phyloP scores from a whole-genome alignment of 1,140 invertebrate genomes.

The silkworm (Bombyx mori) region DNA sequence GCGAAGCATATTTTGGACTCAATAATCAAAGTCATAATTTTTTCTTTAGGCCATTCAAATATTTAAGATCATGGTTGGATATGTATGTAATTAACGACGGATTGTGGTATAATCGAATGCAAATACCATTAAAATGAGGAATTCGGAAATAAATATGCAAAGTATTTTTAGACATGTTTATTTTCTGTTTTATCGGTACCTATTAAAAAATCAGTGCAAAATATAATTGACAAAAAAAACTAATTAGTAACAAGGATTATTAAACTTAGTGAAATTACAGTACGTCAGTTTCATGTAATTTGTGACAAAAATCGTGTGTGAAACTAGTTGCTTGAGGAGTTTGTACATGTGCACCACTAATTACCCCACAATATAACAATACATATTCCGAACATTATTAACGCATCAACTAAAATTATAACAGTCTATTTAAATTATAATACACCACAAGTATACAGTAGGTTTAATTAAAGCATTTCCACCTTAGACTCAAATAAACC shows the following conservation, averaged over 20 bases:
- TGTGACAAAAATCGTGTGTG: constrained; percentile 23
- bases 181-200: constrained; percentile 32
- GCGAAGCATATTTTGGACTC: too few species aligned
- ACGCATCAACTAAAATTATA: constrained; percentile 62
- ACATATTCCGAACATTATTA: constrained; percentile 33
- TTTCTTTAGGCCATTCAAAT: too few species aligned
- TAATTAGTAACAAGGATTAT: constrained; percentile 31
- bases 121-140: too few species aligned
- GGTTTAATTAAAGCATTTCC: constrained; percentile 69
- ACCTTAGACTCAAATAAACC: constrained; percentile 66
- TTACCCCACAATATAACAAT: constrained; percentile 30
- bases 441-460: constrained; percentile 56
- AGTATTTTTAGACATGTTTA: constrained; percentile 31
- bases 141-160: not conserved
- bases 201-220: constrained; percentile 48
- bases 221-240: constrained; percentile 26
- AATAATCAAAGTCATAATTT: too few species aligned
- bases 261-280: constrained; percentile 30
- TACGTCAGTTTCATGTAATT: constrained; percentile 20
- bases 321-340: constrained; percentile 17
- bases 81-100: too few species aligned
- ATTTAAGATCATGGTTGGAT: too few species aligned
- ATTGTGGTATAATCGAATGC: too few species aligned
- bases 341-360: constrained; percentile 5
- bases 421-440: constrained; percentile 69